phyloP scores from a whole-genome alignment of 2,113 vertebrate species.

The Patagioenas fasciata region DNA sequence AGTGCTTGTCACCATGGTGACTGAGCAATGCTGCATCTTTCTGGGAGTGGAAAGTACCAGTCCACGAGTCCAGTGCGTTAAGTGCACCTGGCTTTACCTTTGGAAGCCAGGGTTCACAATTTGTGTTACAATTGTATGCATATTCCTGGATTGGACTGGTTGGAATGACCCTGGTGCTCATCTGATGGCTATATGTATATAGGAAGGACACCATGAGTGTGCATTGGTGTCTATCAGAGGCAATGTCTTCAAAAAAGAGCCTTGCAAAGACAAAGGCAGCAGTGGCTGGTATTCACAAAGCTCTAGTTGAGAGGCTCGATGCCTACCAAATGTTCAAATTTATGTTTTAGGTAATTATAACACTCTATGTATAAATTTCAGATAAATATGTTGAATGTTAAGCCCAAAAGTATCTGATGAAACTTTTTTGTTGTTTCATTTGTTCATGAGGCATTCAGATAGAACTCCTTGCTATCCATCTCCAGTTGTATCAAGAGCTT shows the following conservation, averaged over 20 bases:
- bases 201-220: not conserved
- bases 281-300: not conserved
- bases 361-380: not conserved
- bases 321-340: not conserved
- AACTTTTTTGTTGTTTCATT: not conserved
- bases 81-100: not conserved
- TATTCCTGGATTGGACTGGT: not conserved
- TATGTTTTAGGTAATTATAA: not conserved
- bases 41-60: not conserved
- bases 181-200: not conserved
- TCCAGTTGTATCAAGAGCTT: not conserved
- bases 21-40: conserved; percentile 2
- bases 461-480: not conserved
- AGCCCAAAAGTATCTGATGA: not conserved
- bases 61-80: not conserved
- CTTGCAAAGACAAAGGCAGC: not conserved
- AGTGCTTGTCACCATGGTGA: conserved; percentile 16
- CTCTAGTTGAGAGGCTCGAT: not conserved
- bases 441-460: not conserved
- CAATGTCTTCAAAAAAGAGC: not conserved
- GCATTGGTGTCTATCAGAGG: not conserved
- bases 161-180: not conserved
- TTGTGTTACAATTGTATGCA: not conserved
- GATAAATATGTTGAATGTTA: not conserved
- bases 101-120: not conserved